Base-by-base conservation (phyloP, 2,113 vertebrate genomes). In the Ceyx cyanopectus region DNA sequence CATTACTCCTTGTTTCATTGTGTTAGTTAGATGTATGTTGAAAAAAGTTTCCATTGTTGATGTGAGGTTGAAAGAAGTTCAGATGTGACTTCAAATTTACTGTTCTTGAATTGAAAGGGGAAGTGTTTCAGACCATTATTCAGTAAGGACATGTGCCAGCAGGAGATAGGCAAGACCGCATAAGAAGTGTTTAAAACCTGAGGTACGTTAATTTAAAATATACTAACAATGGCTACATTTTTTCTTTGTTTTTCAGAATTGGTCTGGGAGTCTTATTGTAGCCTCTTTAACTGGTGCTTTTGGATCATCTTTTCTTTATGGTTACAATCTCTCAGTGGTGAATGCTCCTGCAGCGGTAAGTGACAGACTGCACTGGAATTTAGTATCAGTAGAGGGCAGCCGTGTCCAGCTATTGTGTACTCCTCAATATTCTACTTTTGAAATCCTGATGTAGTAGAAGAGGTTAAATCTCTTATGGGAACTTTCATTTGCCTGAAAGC, bases 241-340 rank as follows among this genome's bases (percentile, higher is more conserved):
- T 96, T 73, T 81, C 53, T 90, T 82, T 92, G 69, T 93, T 80
- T 97, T 96, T 81, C 97, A 98, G 97, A 94, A 94, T 34, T 97
- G 98, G 96, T 98, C 99, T 78, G 96, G 88, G 57, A 98, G 97
- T 37, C 98, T 99, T 27, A 60, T 99, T 34, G 76, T 92, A 32
- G 98, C 98, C 8, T 97, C 98, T 30, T 94, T 99, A 62, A 97
- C 97, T n/a, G 98, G 98, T 22, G 98, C 98, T 83, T 97, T 99
- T 15, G 98, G 99, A 5, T 99, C 98, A 1, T 99, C 99, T 46
- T 99, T 98, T 92, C 98, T 99, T 17, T 99, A 99, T 0, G 98
- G 99, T 14, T 99, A 99, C 96, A 99, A 98, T 93, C 98, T 99
- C 14, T 99, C 98, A 0, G 98, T 99, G 84, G 98, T 99, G 92